Evolutionary conservation across 2,797 vertebrate genomes (phyloP), one percentile per base, ranked within the genome.

Genomic region (Catostomus latipinnis): DNA sequence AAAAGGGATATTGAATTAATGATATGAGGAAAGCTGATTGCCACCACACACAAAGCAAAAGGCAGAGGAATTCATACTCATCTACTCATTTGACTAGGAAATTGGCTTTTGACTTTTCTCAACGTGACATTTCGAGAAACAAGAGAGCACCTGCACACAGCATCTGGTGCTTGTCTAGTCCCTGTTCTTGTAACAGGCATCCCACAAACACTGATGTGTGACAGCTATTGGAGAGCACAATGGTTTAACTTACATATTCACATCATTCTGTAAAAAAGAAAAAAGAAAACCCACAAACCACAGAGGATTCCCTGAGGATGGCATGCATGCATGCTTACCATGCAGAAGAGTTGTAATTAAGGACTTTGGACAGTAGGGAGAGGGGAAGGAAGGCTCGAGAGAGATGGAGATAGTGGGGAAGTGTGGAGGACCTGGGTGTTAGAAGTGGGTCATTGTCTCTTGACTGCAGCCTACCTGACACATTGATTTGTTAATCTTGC

Each of bases 401-500:
- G 84, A 84, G 85, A 78, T 82, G 82, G 83, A 74, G 65, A 67
- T 74, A 45, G 57, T 49, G 48, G 12, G 66, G 62, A 50, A 45
- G 81, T 16, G 58, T 56, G 61, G 6, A 67, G 58, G 53, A 72
- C 71, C 85, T 83, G 71, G 89, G 91, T 92, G 91, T 92, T 90
- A 92, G 91, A 93, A 94, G 86, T 93, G 93, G 92, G 93, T 93
- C 92, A 93, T 92, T 93, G 92, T 93, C 93, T 93, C 91, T 88
- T 93, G 92, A 92, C 92, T 91, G 91, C 91, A 90, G 92, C 91
- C 91, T 93, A 94, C 92, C 93, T 94, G 93, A 94, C 94, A 94
- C 90, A 93, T 92, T 93, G 92, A 95, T 94, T 94, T 93, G 93
- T 91, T 94, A 93, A 94, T 94, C 92, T 91, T 93, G 93, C 92